Percentiles rank a stretch among this genome's conserved stretches.
Evolutionary conservation across 2,888 invertebrate genomes (phyloP).

Genomic region (Eilema caniola): DNA sequence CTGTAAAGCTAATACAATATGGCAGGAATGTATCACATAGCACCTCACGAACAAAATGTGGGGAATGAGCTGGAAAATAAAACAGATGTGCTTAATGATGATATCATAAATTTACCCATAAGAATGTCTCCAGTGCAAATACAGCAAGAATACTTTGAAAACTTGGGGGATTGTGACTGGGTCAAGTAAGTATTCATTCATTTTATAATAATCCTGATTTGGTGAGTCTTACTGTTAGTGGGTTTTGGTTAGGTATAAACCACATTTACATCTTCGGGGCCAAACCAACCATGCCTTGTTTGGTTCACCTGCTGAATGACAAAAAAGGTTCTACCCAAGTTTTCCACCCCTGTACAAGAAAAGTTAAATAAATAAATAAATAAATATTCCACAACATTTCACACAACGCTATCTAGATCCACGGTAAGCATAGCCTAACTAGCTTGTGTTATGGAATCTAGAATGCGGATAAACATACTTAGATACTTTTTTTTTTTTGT

Average conservation of each 20-base stretch:
- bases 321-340: background rate
- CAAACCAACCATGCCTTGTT: background rate
- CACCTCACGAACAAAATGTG: constrained; percentile 3
- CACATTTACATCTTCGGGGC: background rate
- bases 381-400: too few species aligned
- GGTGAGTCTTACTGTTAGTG: too few species aligned
- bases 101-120: constrained; percentile 29
- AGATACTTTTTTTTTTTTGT: too few species aligned
- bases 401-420: too few species aligned
- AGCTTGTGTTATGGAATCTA: too few species aligned
- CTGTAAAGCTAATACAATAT: background rate
- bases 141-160: constrained; percentile 87
- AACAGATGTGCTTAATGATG: constrained; percentile 20
- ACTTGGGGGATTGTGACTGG: constrained; percentile 86
- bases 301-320: background rate
- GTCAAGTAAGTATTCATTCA: constrained; percentile 70
- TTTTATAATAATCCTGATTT: background rate
- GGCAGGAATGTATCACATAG: background rate
- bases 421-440: too few species aligned
- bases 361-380: too few species aligned
- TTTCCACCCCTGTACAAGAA: too few species aligned
- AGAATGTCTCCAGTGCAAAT: constrained; percentile 73
- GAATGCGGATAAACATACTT: too few species aligned
- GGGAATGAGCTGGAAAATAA: constrained; percentile 9
- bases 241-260: too few species aligned